phyloP scores from a whole-genome alignment of 2,888 invertebrate species.

The Spatulosminthurus flaviceps region DNA sequence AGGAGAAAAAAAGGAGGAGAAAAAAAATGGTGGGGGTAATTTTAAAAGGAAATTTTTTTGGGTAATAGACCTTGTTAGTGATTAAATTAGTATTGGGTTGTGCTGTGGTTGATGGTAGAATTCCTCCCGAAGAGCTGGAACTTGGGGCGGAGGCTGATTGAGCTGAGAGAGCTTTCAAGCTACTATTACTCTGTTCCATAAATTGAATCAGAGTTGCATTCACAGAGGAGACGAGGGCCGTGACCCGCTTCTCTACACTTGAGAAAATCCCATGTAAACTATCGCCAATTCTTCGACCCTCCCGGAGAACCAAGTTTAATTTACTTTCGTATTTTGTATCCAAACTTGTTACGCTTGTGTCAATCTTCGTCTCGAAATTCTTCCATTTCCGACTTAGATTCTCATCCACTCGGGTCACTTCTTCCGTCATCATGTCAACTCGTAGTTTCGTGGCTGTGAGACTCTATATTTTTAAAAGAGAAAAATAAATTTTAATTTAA shows the following conservation, averaged over 20 bases:
- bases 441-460: slow-evolving; percentile 57
- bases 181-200: slow-evolving; percentile 16
- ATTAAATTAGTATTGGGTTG: slow-evolving; percentile 43
- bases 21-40: no score
- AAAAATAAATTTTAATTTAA: background rate
- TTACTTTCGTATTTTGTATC: slow-evolving; percentile 60
- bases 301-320: slow-evolving; percentile 58
- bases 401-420: slow-evolving; percentile 60
- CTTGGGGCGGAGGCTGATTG: background rate
- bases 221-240: slow-evolving; percentile 29
- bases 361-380: slow-evolving; percentile 60
- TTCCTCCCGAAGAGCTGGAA: background rate
- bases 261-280: slow-evolving; percentile 46
- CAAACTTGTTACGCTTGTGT: slow-evolving; percentile 50
- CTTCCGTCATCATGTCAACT: slow-evolving; percentile 59
- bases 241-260: slow-evolving; percentile 42
- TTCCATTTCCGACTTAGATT: slow-evolving; percentile 61
- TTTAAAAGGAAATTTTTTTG: background rate
- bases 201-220: slow-evolving; percentile 36
- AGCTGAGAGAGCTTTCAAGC: background rate
- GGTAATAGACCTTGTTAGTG: slow-evolving; percentile 45
- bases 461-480: slow-evolving; percentile 47
- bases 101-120: background rate
- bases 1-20: no score
- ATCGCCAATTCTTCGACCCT: slow-evolving; percentile 60